Evolutionary conservation across 2,888 invertebrate species (phyloP), one percentile per base, ranked within the genome.

Genomic region (Conops quadrifasciatus): DNA sequence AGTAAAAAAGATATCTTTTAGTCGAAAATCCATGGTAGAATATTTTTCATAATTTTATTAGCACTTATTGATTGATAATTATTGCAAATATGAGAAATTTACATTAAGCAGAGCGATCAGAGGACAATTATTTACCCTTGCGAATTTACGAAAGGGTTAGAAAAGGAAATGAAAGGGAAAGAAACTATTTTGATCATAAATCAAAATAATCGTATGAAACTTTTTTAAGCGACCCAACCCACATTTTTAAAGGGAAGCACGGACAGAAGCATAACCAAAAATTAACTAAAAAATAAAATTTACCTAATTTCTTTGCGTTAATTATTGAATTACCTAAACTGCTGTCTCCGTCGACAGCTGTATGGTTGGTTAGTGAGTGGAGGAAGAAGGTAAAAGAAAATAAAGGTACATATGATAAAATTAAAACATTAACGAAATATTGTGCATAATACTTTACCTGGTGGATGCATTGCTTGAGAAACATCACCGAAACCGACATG

Each of bases 401-500:
- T 47, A 49, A 26, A 47, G 16, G 11, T 53, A 15, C 9, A 36
- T 7, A 36, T 36, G n/a, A 36, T 36, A 36, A 7, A 7, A 36
- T 49, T 16, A 13, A 1, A 49, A 49, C 49, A 1, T 16, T n/a
- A 1, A 16, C 16, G 49, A 49, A n/a, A n/a, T 49, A n/a, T 13
- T n/a, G 24, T 13, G 9, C 58, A 28, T 1, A 36, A 36, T 58
- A 15, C 13, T 58, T 36, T 87, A 91, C 91, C 90, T 77, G 93
- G 90, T 19, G 95, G 95, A 87, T 95, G 95, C 94, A 95, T 94
- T 77, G 91, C 90, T 76, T 89, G 88, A 24, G 93, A 92, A 0
- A 91, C 91, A 74, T 93, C 92, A 16, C 96, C 98, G 86, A 96
- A 93, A 0, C 96, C 96, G 80, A 92, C 94, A 85, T 94, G 93